These are phyloP conservation scores for Melieria crassipennis DNA, from an alignment of 2,888 invertebrate species.

Conservation along the genomic window DNA sequence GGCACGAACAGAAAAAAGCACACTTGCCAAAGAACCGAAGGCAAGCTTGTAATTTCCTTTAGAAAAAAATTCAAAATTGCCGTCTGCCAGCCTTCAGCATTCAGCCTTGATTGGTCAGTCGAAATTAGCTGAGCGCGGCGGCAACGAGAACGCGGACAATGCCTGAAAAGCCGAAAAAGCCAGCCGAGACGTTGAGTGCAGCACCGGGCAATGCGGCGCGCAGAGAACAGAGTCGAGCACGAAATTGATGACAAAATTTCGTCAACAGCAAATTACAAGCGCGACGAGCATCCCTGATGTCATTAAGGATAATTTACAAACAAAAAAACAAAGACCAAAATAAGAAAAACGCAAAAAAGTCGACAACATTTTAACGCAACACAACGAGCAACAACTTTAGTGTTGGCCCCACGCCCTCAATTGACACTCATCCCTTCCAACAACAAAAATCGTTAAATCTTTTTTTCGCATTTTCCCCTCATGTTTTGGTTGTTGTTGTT, in stretches of 20 bases:
- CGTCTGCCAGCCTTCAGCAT: not conserved
- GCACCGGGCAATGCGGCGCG: too few species aligned
- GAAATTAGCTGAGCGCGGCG: too few species aligned
- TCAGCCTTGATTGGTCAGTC: too few species aligned
- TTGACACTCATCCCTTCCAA: not conserved
- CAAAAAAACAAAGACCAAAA: not conserved
- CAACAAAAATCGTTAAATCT: conserved; percentile 17
- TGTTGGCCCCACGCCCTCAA: too few species aligned
- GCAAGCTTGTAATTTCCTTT: conserved; percentile 11
- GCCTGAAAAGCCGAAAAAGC: too few species aligned
- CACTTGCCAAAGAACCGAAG: not conserved
- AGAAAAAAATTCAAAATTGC: not conserved
- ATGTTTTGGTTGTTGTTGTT: not conserved
- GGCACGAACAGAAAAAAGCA: not conserved
- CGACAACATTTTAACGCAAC: too few species aligned
- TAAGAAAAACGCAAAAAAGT: conserved; percentile 9
- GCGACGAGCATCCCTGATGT: conserved; percentile 9
- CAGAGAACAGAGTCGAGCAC: too few species aligned
- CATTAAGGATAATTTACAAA: conserved; percentile 15
- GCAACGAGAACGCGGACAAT: too few species aligned
- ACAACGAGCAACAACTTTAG: too few species aligned
- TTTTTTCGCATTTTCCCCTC: not conserved
- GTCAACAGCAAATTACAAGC: conserved; percentile 15
- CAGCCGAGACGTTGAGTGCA: too few species aligned
- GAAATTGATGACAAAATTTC: conserved; percentile 11